A percentile compares a stretch with the other conserved stretches of the same genome.
phyloP scores from a whole-genome alignment of 1,140 invertebrate genomes.

The Psix sp. region DNA sequence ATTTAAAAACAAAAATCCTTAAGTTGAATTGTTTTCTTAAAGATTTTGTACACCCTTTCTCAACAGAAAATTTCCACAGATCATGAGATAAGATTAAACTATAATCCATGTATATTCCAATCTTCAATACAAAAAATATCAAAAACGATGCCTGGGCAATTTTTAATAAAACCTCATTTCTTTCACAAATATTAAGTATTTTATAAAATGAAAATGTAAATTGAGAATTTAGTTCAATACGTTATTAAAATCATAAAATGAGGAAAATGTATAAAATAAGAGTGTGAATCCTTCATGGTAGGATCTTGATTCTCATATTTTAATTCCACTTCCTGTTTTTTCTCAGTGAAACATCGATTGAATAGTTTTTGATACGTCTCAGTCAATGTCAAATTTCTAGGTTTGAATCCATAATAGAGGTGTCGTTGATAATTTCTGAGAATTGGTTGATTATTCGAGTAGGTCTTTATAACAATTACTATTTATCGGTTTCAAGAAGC shows the following conservation, averaged over 20 bases:
- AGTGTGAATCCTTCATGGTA: background rate
- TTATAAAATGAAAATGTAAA: too few relatives aligned
- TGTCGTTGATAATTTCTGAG: conserved; percentile 44
- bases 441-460: conserved; percentile 6
- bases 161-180: too few relatives aligned
- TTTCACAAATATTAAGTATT: too few relatives aligned
- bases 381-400: conserved; percentile 49
- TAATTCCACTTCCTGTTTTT: conserved; percentile 39
- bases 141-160: too few relatives aligned
- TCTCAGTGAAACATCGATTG: conserved; percentile 13
- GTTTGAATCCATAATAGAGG: conserved; percentile 43
- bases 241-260: conserved; percentile 12
- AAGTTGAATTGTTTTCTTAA: too few relatives aligned
- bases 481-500: conserved; percentile 52
- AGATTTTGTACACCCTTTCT: too few relatives aligned
- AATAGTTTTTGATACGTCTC: conserved; percentile 45
- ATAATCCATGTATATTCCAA: too few relatives aligned
- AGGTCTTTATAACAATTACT: conserved; percentile 48
- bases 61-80: too few relatives aligned
- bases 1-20: too few relatives aligned
- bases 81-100: too few relatives aligned
- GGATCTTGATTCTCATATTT: conserved; percentile 12
- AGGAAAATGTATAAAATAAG: conserved; percentile 8
- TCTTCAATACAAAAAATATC: too few relatives aligned
- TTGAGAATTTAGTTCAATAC: too few relatives aligned